Conservation (phyloP, 2,888 invertebrate species). For the Lordiphosa fenestrarum region DNA sequence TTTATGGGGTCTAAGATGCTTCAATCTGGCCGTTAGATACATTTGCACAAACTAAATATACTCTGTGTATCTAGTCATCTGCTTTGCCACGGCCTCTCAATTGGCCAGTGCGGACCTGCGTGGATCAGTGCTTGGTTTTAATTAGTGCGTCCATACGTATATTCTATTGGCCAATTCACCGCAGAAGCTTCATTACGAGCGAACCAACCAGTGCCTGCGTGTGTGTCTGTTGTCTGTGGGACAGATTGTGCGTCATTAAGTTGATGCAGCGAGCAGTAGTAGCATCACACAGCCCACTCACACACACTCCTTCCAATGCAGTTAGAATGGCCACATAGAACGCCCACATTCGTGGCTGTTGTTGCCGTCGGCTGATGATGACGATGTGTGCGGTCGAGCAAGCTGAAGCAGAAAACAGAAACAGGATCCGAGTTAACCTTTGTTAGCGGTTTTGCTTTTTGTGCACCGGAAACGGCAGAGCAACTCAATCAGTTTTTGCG, state of each 20-base stretch:
- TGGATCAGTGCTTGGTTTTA: slow-evolving; percentile 68
- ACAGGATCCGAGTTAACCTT: slow-evolving; percentile 48
- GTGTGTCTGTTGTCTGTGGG: slow-evolving; percentile 26
- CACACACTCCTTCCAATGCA: slow-evolving; percentile 15
- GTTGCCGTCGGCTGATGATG: slow-evolving; percentile 18
- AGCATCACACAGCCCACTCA: slow-evolving; percentile 19
- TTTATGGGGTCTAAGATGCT: too few species aligned
- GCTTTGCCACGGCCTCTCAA: background rate
- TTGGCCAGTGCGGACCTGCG: slow-evolving; percentile 25
- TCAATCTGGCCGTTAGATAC: too few species aligned
- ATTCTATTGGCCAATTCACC: slow-evolving; percentile 75
- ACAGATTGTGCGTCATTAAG: slow-evolving; percentile 68
- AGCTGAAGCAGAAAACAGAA: slow-evolving; percentile 20
- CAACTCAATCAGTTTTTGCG: slow-evolving; percentile 59
- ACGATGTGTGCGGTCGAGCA: slow-evolving; percentile 35
- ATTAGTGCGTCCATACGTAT: slow-evolving; percentile 65
- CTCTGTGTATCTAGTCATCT: too few species aligned
- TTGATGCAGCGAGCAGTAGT: slow-evolving; percentile 42
- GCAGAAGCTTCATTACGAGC: slow-evolving; percentile 60
- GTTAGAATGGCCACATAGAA: slow-evolving; percentile 40
- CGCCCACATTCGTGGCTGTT: slow-evolving; percentile 40
- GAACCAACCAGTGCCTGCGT: slow-evolving; percentile 16
- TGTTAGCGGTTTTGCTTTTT: slow-evolving; percentile 44
- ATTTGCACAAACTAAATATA: too few species aligned
- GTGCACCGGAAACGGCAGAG: slow-evolving; percentile 43